Percentiles rank a stretch among this genome's conserved stretches.
phyloP scores from a whole-genome alignment of 2,113 vertebrate genomes.

The Phycodurus eques region DNA sequence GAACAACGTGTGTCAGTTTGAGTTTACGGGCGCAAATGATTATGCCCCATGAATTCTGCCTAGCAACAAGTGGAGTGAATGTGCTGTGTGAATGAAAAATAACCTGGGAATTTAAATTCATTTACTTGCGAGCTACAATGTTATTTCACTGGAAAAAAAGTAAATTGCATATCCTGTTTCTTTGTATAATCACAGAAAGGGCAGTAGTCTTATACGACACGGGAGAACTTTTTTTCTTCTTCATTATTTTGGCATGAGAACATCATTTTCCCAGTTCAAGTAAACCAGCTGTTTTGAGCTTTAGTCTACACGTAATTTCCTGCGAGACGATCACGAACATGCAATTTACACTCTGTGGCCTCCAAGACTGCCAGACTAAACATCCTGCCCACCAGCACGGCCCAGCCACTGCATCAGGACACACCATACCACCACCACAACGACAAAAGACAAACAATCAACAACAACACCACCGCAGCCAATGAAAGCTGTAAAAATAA shows the following conservation, averaged over 20 bases:
- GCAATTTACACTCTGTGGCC: slow-evolving; percentile 40
- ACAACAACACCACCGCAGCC: slow-evolving; percentile 14
- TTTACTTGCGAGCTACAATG: no score
- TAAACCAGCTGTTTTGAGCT: slow-evolving; percentile 11
- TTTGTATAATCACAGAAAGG: no score
- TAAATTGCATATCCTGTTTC: no score
- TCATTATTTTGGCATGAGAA: background rate
- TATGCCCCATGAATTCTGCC: background rate
- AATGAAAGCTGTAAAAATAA: background rate
- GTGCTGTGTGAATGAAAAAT: background rate
- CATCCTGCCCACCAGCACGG: slow-evolving; percentile 62
- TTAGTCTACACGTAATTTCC: slow-evolving; percentile 49
- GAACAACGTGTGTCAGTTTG: background rate
- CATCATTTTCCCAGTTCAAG: background rate
- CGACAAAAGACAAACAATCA: background rate
- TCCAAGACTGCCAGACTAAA: slow-evolving; percentile 67
- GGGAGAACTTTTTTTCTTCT: no score
- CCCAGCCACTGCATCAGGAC: slow-evolving; percentile 1
- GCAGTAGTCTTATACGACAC: no score
- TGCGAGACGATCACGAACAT: slow-evolving; percentile 31
- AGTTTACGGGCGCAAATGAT: background rate
- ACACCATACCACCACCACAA: slow-evolving; percentile 19
- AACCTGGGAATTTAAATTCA: no score
- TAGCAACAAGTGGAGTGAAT: background rate
- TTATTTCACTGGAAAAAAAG: no score